These are phyloP conservation scores for Uropetala carovei DNA, from an alignment of 2,888 invertebrate species.

Conservation along the genomic window DNA sequence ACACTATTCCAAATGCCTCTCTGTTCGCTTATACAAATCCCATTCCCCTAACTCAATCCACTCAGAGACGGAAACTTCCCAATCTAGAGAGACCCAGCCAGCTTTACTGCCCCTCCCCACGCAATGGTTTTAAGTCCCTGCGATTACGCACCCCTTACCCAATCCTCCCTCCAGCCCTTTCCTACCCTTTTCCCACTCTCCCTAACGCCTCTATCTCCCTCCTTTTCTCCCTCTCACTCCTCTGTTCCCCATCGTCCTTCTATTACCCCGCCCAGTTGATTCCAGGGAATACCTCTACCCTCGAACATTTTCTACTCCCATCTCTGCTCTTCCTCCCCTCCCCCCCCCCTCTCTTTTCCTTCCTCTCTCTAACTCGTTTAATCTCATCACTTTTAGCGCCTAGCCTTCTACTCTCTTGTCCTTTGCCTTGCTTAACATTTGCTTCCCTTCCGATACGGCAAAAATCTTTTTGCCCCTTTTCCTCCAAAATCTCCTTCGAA, in stretches of 20 bases:
- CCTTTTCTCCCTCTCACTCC: not conserved
- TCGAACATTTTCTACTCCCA: too few relatives aligned
- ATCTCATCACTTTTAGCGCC: not conserved
- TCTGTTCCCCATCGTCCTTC: not conserved
- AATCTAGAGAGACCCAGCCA: not conserved
- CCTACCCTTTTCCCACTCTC: not conserved
- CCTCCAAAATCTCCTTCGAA: too few relatives aligned
- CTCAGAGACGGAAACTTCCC: not conserved
- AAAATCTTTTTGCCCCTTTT: not conserved
- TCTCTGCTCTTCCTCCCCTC: too few relatives aligned
- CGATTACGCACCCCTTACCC: constrained; percentile 9
- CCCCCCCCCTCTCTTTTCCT: too few relatives aligned
- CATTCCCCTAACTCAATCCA: constrained; percentile 28
- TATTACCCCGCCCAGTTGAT: not conserved
- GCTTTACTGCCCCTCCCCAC: constrained; percentile 6
- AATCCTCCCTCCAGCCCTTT: not conserved
- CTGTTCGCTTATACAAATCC: not conserved
- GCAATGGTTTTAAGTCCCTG: constrained; percentile 13
- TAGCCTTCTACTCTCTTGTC: not conserved
- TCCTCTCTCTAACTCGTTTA: too few relatives aligned
- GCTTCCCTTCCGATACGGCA: not conserved
- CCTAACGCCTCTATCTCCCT: not conserved
- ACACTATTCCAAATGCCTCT: not conserved
- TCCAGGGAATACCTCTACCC: not conserved
- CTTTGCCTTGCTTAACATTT: not conserved